Percentiles rank a stretch among this genome's conserved stretches.
Conservation (phyloP, 2,797 vertebrate genomes). For the Gallinago nigripennis region DNA sequence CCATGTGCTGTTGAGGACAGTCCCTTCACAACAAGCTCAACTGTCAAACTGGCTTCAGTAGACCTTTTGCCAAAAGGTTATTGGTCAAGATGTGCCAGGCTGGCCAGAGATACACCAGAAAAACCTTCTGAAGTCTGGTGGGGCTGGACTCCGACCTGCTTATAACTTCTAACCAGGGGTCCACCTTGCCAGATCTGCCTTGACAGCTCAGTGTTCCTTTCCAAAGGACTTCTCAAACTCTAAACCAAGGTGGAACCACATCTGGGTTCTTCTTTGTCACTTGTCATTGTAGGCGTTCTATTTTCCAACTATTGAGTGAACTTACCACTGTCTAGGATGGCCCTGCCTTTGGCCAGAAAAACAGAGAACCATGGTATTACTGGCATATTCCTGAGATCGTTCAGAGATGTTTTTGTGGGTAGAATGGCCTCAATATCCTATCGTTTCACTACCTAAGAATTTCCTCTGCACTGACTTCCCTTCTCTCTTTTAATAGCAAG, state of each 20-base stretch:
- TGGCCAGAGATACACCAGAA: background rate
- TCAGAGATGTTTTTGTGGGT: conserved; percentile 35
- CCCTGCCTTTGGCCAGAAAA: background rate
- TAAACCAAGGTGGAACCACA: fast-evolving
- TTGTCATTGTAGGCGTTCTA: fast-evolving
- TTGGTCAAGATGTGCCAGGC: background rate
- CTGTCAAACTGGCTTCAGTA: fast-evolving
- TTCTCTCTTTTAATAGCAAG: background rate
- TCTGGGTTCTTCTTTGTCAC: background rate
- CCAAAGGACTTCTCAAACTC: background rate
- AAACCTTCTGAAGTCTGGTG: background rate
- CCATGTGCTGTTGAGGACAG: background rate
- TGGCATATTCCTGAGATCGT: background rate
- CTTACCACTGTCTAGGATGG: background rate
- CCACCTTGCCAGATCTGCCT: fast-evolving
- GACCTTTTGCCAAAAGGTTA: background rate
- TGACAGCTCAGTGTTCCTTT: background rate
- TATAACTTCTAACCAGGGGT: background rate
- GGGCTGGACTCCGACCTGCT: background rate
- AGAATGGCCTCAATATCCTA: conserved; percentile 14
- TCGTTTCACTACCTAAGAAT: conserved; percentile 54
- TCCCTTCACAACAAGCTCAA: fast-evolving
- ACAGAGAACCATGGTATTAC: background rate
- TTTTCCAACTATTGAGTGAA: fast-evolving
- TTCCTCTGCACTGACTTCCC: conserved; percentile 43